Percentiles rank a stretch among this genome's conserved stretches.
These are phyloP conservation scores for Myopa tessellatipennis DNA, from an alignment of 2,888 invertebrate species.

Conservation along the genomic window DNA sequence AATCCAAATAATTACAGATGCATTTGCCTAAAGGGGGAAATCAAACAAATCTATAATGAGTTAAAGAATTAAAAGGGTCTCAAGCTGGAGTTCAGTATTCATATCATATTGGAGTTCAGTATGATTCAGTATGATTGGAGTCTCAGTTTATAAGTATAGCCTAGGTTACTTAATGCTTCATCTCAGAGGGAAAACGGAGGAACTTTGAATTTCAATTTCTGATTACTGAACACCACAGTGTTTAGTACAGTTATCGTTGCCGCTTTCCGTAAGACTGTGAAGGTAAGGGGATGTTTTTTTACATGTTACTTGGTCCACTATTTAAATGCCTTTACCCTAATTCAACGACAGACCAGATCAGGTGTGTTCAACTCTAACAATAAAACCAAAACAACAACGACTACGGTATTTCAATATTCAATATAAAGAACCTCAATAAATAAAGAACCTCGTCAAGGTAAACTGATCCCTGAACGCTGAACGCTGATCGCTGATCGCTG, in stretches of 20 bases:
- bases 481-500: neutral
- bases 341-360: neutral
- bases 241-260: too few species aligned
- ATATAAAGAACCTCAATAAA: constrained; percentile 22
- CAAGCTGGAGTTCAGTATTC: too few species aligned
- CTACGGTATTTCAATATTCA: neutral
- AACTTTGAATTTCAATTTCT: too few species aligned
- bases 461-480: neutral
- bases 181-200: too few species aligned
- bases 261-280: neutral
- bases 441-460: constrained; percentile 21
- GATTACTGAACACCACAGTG: too few species aligned
- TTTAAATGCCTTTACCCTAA: neutral
- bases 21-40: too few species aligned
- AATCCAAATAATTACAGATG: neutral
- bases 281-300: neutral
- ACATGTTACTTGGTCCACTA: neutral
- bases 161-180: too few species aligned
- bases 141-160: too few species aligned
- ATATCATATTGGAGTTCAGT: too few species aligned
- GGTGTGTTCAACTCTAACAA: constrained; percentile 25
- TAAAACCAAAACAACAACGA: neutral
- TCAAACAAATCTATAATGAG: too few species aligned
- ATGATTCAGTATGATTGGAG: too few species aligned
- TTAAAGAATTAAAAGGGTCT: too few species aligned